phyloP scores from a whole-genome alignment of 2,888 invertebrate genomes.

The Athripsodes cinereus region DNA sequence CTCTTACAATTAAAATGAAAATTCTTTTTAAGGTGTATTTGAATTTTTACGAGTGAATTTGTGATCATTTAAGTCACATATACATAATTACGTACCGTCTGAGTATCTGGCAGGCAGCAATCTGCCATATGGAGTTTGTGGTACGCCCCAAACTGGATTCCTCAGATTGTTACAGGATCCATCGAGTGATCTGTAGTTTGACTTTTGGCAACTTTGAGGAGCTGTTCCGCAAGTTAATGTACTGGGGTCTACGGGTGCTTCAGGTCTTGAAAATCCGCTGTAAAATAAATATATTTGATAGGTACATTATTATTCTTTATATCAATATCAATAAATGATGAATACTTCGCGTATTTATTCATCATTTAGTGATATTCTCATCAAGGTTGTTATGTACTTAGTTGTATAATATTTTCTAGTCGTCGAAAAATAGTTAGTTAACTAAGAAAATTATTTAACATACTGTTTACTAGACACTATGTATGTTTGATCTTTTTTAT shows the following conservation, averaged over 20 bases:
- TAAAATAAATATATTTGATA: neutral
- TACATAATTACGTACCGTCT: constrained; percentile 49
- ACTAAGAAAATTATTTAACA: too few relatives aligned
- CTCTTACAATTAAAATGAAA: neutral
- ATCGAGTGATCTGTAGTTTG: constrained; percentile 72
- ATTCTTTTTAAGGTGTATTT: too few relatives aligned
- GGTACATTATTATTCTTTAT: too few relatives aligned
- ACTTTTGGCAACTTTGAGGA: constrained; percentile 45
- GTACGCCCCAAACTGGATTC: constrained; percentile 75
- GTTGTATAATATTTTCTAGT: too few relatives aligned
- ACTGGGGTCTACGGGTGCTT: constrained; percentile 42
- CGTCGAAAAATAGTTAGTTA: too few relatives aligned
- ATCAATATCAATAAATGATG: too few relatives aligned
- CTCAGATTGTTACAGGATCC: constrained; percentile 92
- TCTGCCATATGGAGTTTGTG: constrained; percentile 65
- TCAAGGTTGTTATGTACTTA: too few relatives aligned
- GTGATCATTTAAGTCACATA: neutral
- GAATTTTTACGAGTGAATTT: too few relatives aligned
- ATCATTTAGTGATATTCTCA: too few relatives aligned
- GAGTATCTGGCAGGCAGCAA: constrained; percentile 59
- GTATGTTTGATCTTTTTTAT: too few relatives aligned
- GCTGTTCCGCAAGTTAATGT: constrained; percentile 46
- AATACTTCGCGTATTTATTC: too few relatives aligned
- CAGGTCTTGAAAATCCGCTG: constrained; percentile 18
- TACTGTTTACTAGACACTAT: too few relatives aligned